These are phyloP conservation scores for Pyrochroa serraticornis DNA, from an alignment of 2,888 invertebrate genomes.

Conservation along the genomic window DNA sequence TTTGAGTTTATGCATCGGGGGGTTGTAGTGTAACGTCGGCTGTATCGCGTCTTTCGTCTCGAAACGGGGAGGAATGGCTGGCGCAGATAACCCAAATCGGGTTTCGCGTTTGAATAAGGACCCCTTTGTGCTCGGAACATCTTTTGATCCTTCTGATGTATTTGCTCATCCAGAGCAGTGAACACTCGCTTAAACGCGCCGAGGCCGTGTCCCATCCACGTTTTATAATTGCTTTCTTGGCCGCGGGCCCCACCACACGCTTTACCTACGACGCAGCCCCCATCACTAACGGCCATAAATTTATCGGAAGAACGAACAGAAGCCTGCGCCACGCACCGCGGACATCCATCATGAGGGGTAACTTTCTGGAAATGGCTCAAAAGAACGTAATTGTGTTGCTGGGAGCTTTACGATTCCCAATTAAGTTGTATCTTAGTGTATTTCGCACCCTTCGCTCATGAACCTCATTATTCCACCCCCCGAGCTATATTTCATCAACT, in stretches of 20 bases:
- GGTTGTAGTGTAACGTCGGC: too few species aligned
- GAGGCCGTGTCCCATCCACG: constrained; percentile 48
- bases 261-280: constrained; percentile 24
- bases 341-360: constrained; percentile 48
- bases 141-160: constrained; percentile 56
- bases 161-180: constrained; percentile 45
- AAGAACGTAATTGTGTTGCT: constrained; percentile 53
- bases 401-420: constrained; percentile 48
- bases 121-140: constrained; percentile 52
- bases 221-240: constrained; percentile 56
- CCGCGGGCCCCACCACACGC: constrained; percentile 42
- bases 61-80: constrained; percentile 35
- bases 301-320: constrained; percentile 47
- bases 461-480: constrained; percentile 44
- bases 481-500: constrained; percentile 40
- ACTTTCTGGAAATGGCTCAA: constrained; percentile 49
- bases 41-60: too few species aligned
- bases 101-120: constrained; percentile 55
- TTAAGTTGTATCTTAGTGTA: constrained; percentile 48
- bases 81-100: constrained; percentile 55
- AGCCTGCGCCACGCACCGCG: constrained; percentile 38
- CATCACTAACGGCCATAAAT: constrained; percentile 45
- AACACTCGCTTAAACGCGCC: constrained; percentile 49
- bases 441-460: constrained; percentile 44
- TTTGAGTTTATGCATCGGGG: too few species aligned